Percentiles rank a stretch among this genome's conserved stretches.
phyloP scores from a whole-genome alignment of 2,113 vertebrate species.

The Osmerus mordax region DNA sequence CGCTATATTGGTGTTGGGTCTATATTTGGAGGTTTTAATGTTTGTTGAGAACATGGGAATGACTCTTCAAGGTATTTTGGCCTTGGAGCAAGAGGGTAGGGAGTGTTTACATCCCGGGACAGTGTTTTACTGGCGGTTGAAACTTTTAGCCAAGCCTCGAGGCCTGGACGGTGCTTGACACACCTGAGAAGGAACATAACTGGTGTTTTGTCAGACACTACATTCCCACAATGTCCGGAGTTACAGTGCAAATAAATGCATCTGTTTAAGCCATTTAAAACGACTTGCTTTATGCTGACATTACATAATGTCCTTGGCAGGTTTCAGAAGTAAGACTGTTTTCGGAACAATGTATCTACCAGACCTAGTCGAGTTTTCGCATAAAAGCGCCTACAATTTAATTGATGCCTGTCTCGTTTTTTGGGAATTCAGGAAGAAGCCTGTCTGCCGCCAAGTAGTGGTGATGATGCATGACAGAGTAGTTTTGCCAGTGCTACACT shows the following conservation, averaged over 20 bases:
- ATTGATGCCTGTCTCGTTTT: no score
- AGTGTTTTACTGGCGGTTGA: constrained; percentile 25
- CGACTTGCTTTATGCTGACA: constrained; percentile 17
- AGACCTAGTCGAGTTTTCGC: constrained; percentile 19
- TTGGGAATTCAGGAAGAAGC: no score
- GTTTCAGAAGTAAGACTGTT: constrained; percentile 46
- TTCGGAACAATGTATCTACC: constrained; percentile 46
- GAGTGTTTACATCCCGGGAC: constrained; percentile 25
- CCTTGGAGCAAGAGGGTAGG: not conserved
- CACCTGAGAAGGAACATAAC: constrained; percentile 24
- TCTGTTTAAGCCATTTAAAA: constrained; percentile 49
- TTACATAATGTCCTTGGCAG: constrained; percentile 52
- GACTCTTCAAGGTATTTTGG: no score
- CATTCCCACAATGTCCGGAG: no score
- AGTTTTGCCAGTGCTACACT: no score
- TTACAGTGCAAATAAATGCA: not conserved
- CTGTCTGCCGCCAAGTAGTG: no score
- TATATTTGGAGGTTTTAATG: no score
- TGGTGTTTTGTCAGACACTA: not conserved
- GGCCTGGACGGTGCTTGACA: constrained; percentile 13
- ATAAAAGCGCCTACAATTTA: no score
- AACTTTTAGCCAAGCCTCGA: constrained; percentile 26
- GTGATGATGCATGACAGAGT: no score
- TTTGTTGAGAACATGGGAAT: no score
- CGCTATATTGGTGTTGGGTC: no score